A percentile compares a stretch with the other conserved stretches of the same genome.
Conservation (phyloP, 2,113 vertebrate genomes). For the Microtus oregoni region DNA sequence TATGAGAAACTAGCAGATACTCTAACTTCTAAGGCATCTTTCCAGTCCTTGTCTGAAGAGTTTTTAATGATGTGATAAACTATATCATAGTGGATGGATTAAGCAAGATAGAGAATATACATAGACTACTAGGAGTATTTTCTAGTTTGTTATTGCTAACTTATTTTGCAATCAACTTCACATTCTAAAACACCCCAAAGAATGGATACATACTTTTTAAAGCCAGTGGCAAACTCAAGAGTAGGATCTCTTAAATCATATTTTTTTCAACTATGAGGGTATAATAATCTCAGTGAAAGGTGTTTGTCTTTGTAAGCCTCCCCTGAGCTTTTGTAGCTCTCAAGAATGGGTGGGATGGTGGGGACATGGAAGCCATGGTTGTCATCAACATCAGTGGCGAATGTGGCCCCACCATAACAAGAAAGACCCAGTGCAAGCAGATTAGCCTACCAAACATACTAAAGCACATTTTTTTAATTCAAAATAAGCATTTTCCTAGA, state of each 20-base stretch:
- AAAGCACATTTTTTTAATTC: not conserved
- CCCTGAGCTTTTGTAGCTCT: not conserved
- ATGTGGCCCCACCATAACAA: too few relatives aligned
- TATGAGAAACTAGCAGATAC: not conserved
- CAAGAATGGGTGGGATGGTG: not conserved
- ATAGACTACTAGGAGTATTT: not conserved
- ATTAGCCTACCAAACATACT: not conserved
- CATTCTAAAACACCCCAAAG: not conserved
- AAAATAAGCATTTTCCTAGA: not conserved
- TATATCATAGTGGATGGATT: not conserved
- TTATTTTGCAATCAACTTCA: slow-evolving; percentile 13
- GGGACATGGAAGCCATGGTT: not conserved
- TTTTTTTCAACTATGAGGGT: not conserved
- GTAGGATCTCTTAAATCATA: not conserved
- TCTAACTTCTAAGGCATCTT: not conserved
- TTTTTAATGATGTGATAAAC: slow-evolving; percentile 15
- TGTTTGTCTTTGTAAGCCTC: not conserved
- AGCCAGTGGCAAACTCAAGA: not conserved
- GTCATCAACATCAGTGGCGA: not conserved
- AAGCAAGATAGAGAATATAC: not conserved
- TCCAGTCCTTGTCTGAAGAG: not conserved
- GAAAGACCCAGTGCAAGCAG: too few relatives aligned
- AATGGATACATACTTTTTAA: not conserved
- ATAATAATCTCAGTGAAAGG: not conserved
- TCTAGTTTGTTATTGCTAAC: not conserved